phyloP scores from a whole-genome alignment of 2,113 vertebrate genomes.

The Heterochromis multidens region DNA sequence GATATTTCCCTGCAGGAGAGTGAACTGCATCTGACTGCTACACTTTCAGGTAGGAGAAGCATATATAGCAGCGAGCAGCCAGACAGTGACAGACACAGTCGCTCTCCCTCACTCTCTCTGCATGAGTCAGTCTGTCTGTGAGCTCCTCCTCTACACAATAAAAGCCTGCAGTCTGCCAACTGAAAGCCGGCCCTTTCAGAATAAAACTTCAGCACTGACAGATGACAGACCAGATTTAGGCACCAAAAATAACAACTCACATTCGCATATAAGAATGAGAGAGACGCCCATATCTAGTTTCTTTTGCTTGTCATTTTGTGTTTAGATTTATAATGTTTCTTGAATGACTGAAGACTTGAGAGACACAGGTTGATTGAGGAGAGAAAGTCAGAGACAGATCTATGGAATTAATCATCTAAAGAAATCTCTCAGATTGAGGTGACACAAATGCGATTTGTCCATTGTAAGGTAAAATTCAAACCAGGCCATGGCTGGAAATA shows the following conservation, averaged over 20 bases:
- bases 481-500: not conserved
- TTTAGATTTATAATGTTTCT: not conserved
- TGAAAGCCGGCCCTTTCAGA: constrained; percentile 35
- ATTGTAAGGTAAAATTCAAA: not conserved
- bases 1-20: constrained; percentile 54
- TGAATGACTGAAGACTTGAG: not conserved
- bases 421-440: not conserved
- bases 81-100: constrained; percentile 60
- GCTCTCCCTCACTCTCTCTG: not conserved
- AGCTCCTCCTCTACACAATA: constrained; percentile 63
- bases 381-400: not conserved
- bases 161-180: constrained; percentile 27
- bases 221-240: not conserved
- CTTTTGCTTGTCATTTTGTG: not conserved
- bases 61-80: constrained; percentile 66
- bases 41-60: constrained; percentile 53
- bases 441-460: not conserved
- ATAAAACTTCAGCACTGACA: constrained; percentile 39
- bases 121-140: constrained; percentile 68
- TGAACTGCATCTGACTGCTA: constrained; percentile 14
- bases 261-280: not conserved
- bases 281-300: not conserved
- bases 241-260: not conserved
- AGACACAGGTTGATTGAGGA: not conserved
- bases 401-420: not conserved